Base-by-base conservation (phyloP, 2,113 vertebrate genomes). In the Casuarius casuarius region DNA sequence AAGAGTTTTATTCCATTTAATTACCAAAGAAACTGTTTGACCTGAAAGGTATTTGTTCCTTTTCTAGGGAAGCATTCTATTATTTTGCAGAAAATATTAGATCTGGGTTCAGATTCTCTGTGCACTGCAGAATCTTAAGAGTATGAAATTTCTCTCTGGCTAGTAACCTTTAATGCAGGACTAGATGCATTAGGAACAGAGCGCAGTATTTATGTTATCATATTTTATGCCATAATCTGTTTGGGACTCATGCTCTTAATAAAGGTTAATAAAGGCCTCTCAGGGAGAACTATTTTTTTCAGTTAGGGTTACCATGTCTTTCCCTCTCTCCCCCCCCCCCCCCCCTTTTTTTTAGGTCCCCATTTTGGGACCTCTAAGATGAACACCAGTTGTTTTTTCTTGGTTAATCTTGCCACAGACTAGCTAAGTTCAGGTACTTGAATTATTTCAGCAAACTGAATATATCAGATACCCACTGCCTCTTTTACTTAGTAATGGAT, bases 381-480 rank as follows among this genome's bases (percentile, higher is more conserved):
- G 22, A 95, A 72, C 38, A 58, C 52, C 75, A 92, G 77, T 52
- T 91, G 74, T 52, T 86, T 91, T 91, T 61, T 70, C 29, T 68
- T 70, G 87, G 91, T 66, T 35, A 33, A 31, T 52, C 71, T 70
- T 70, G 62, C 78, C 77, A 91, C 38, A 89, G 42, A 52, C 35
- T 44, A 44, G 14, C 44, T 14, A 44, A 94, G 79, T 76, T 82
- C 58, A 89, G 44, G 8, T 54, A 79, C 66, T 78, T 76, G 74
- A 89, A 87, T 67, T 62, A 59, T 29, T 78, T 89, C 74, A 95
- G 84, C 61, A 65, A 95, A 94, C 66, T 79, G 70, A 44, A 78
- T n/a, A 9, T 54, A 68, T 78, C 44, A 87, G 58, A 68, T 62
- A 68, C 11, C 44, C 54, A 56, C 52, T 3, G 74, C 31, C 44